A percentile compares a stretch with the other conserved stretches of the same genome.
Evolutionary conservation across 2,797 vertebrate genomes (phyloP).

Genomic region (Spinibarbus caldwelli): DNA sequence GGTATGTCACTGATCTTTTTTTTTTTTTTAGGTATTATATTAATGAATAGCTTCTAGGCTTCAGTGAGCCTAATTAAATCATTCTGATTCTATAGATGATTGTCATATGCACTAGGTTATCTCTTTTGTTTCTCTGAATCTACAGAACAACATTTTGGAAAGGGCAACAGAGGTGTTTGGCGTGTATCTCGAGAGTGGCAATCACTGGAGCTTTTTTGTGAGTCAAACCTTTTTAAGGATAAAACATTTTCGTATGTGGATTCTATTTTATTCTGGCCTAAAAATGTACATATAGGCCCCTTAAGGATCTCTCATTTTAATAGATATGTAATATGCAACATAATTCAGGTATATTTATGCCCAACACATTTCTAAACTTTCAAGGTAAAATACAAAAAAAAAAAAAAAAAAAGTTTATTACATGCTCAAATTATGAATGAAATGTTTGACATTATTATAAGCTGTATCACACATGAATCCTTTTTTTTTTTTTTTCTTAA

Average conservation of each 20-base stretch:
- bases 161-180: background rate
- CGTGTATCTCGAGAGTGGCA: background rate
- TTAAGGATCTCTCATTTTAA: no score
- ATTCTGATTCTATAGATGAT: background rate
- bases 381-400: no score
- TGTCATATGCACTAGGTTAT: background rate
- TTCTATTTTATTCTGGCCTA: background rate
- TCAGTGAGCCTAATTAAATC: background rate
- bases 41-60: background rate
- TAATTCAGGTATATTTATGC: no score
- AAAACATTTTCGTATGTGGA: background rate
- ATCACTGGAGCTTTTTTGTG: background rate
- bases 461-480: no score
- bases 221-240: background rate
- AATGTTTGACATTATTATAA: no score
- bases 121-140: background rate
- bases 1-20: no score
- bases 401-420: no score
- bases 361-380: no score
- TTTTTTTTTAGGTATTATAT: background rate
- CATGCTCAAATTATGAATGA: no score
- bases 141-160: conserved; percentile 1
- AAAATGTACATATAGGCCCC: no score
- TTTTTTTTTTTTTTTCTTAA: no score
- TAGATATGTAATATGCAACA: no score